Base-by-base conservation (phyloP, 2,888 invertebrate species). In the Candidula unifasciata region DNA sequence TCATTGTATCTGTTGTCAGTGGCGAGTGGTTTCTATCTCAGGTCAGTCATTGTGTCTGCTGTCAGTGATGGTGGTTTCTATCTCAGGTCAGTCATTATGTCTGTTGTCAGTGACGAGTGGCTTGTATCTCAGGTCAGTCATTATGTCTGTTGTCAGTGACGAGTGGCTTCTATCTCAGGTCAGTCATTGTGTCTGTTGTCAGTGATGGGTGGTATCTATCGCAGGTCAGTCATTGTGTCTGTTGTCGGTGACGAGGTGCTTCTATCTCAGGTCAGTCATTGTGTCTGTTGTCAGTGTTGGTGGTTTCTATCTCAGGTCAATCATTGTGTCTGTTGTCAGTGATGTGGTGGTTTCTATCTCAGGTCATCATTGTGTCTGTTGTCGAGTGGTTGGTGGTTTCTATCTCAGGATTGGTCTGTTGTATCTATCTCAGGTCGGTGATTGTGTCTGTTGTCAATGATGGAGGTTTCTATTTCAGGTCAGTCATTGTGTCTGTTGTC, bases 71-170 rank as follows among this genome's bases (percentile, higher is more conserved):
- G 37, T 73, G 73, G 37, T 35, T 24, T 73, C 21, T 35, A 37
- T 5, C 13, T 73, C 2, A 73, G 73, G 73, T 73, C n/a, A 60
- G 60, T 60, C 3, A 5, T 5, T 60, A n/a, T n/a, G n/a, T n/a
- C n/a, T n/a, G n/a, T n/a, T n/a, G n/a, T n/a, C n/a, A n/a, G 60
- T 60, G 73, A 73, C 37, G 73, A 73, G n/a, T 73, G 73, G 37
- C 24, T 24, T 73, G 8, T 35, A 37, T 5, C 13, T 73, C 2
- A 73, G 73, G 73, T 73, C n/a, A 60, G 60, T 60, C 3, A 5
- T 5, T 60, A n/a, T n/a, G n/a, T n/a, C n/a, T n/a, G n/a, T n/a
- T n/a, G n/a, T n/a, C n/a, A n/a, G 60, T 60, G 73, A 73, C 37
- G 73, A 73, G n/a, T 73, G 73, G 37, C 24, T 24, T 73, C 21